A percentile compares a stretch with the other conserved stretches of the same genome.
phyloP scores from a whole-genome alignment of 2,113 vertebrate species.

The Puntigrus tetrazona region DNA sequence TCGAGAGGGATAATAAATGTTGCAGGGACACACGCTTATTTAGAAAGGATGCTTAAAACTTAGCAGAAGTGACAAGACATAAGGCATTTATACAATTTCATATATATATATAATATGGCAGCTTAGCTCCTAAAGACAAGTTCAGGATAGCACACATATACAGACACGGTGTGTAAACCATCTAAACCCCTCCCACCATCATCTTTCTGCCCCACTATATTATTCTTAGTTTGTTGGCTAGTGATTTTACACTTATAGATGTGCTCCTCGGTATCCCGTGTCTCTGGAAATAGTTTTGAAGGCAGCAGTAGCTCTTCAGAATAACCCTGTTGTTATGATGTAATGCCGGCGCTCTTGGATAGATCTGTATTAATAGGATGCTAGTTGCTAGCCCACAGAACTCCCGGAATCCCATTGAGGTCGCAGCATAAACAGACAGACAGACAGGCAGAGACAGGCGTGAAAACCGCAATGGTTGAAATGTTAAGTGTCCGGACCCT shows the following conservation, averaged over 20 bases:
- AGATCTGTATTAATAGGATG: constrained; percentile 51
- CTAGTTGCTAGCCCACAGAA: constrained; percentile 54
- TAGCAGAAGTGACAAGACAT: not conserved
- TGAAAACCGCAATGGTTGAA: not conserved
- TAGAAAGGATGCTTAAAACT: not conserved
- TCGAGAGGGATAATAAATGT: not conserved
- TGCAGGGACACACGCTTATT: not conserved
- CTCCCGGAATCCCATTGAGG: constrained; percentile 37
- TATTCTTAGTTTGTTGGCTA: constrained; percentile 42
- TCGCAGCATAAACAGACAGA: constrained; percentile 6
- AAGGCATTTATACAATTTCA: too few relatives aligned
- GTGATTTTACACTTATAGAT: constrained; percentile 36
- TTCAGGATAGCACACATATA: not conserved
- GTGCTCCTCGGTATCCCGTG: not conserved
- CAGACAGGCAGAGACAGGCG: constrained; percentile 5
- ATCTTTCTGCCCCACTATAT: constrained; percentile 1
- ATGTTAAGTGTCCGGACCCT: not conserved
- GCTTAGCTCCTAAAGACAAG: not conserved
- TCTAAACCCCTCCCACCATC: constrained; percentile 5
- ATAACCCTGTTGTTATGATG: constrained; percentile 45
- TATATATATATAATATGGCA: too few relatives aligned
- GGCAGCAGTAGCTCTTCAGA: constrained; percentile 33
- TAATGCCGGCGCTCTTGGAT: constrained; percentile 26
- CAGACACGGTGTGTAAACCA: not conserved
- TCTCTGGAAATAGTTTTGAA: constrained; percentile 44